Percentiles rank a stretch among this genome's conserved stretches.
These are phyloP conservation scores for Semicossyphus pulcher DNA, from an alignment of 2,113 vertebrate genomes.

Conservation along the genomic window DNA sequence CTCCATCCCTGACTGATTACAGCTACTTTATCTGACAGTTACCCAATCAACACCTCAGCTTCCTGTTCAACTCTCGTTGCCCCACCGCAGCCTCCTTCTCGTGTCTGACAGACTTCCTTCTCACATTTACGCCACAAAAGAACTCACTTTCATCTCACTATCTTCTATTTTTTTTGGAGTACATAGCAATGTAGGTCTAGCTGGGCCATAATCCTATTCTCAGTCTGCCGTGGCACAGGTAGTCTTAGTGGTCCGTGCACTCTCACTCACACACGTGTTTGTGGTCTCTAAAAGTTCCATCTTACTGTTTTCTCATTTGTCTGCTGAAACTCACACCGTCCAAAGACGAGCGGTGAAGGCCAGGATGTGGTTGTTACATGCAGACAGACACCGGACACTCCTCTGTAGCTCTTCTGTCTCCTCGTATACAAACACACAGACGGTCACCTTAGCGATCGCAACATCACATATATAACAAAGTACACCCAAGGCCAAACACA, in stretches of 20 bases:
- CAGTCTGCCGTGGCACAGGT: too few relatives aligned
- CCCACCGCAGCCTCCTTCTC: neutral
- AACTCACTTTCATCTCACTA: too few relatives aligned
- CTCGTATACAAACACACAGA: slow-evolving; percentile 44
- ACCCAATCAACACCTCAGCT: neutral
- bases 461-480: slow-evolving; percentile 14
- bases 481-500: neutral
- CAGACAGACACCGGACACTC: slow-evolving; percentile 63
- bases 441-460: slow-evolving; percentile 53
- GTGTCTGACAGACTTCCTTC: neutral
- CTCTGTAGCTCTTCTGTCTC: slow-evolving; percentile 43
- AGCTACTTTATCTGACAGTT: neutral
- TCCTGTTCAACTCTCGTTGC: neutral
- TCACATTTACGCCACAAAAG: neutral
- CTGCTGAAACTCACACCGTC: slow-evolving; percentile 69
- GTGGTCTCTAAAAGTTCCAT: slow-evolving; percentile 47
- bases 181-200: too few relatives aligned
- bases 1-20: slow-evolving; percentile 2
- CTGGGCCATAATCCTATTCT: too few relatives aligned
- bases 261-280: slow-evolving; percentile 28
- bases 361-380: slow-evolving; percentile 47
- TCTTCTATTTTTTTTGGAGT: too few relatives aligned
- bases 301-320: slow-evolving; percentile 45
- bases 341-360: slow-evolving; percentile 30
- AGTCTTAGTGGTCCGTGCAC: neutral